These are phyloP conservation scores for Coturnix japonica DNA, from an alignment of 2,113 vertebrate species.

Conservation along the genomic window DNA sequence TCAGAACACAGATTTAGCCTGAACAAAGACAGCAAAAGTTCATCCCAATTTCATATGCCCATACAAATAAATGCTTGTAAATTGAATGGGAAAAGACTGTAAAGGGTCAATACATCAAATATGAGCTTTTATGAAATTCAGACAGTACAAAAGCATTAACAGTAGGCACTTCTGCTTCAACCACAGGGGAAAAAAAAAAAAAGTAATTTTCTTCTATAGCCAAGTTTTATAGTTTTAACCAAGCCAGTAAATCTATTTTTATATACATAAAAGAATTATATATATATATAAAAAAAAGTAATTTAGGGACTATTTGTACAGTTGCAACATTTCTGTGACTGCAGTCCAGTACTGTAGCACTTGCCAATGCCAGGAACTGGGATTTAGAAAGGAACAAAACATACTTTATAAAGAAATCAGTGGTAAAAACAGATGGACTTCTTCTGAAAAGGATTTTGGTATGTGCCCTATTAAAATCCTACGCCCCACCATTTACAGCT, in stretches of 20 bases:
- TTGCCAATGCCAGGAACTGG: neutral
- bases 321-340: neutral
- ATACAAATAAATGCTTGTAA: neutral
- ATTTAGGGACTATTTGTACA: neutral
- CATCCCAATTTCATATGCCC: neutral
- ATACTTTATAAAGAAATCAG: neutral
- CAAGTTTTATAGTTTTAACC: neutral
- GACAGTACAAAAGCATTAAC: neutral
- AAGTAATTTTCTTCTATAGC: neutral
- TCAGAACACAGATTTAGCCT: neutral
- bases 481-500: neutral
- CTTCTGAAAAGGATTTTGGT: neutral
- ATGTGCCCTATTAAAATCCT: slow-evolving; percentile 23
- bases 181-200: neutral
- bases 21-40: neutral
- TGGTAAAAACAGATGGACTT: slow-evolving; percentile 15
- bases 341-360: neutral
- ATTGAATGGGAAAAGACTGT: neutral
- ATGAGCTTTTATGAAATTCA: neutral
- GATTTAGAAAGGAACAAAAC: slow-evolving; percentile 17
- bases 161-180: neutral
- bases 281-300: neutral
- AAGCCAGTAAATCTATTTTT: neutral
- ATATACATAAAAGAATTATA: neutral
- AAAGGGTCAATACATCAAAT: neutral